Evolutionary conservation across 2,113 vertebrate genomes (phyloP).

Genomic region (Lathamus discolor): DNA sequence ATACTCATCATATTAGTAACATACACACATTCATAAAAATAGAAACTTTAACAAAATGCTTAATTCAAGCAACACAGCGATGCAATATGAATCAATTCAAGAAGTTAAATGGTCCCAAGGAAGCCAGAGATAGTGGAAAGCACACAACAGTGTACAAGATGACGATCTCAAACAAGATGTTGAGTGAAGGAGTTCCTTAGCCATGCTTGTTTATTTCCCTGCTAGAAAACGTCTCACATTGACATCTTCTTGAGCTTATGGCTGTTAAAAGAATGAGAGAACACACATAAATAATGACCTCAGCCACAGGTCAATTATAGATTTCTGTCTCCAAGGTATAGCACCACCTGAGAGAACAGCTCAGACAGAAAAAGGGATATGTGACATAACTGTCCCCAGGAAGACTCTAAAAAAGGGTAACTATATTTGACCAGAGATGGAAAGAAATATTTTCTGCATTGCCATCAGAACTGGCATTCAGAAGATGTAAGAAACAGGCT

Average conservation of each 20-base stretch:
- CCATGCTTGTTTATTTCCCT: background rate
- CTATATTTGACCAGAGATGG: background rate
- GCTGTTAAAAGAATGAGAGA: slow-evolving; percentile 27
- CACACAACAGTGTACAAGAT: background rate
- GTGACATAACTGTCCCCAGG: background rate
- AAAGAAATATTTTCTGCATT: background rate
- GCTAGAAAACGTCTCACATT: background rate
- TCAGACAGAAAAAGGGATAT: background rate
- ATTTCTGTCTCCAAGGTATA: background rate
- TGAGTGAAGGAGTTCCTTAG: background rate
- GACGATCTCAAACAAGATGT: background rate
- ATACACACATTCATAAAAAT: background rate
- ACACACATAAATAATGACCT: background rate
- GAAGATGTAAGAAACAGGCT: background rate
- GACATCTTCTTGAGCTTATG: slow-evolving; percentile 54
- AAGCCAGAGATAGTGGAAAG: background rate
- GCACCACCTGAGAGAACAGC: background rate
- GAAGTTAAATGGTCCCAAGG: slow-evolving; percentile 28
- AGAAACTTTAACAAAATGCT: slow-evolving; percentile 48
- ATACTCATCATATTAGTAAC: background rate
- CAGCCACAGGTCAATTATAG: background rate
- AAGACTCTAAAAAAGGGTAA: background rate
- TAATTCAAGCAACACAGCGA: slow-evolving; percentile 63
- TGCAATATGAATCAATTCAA: slow-evolving; percentile 75
- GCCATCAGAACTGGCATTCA: background rate